Evolutionary conservation across 2,797 vertebrate genomes (phyloP), one percentile per base, ranked within the genome.

Genomic region (Mus minutoides): DNA sequence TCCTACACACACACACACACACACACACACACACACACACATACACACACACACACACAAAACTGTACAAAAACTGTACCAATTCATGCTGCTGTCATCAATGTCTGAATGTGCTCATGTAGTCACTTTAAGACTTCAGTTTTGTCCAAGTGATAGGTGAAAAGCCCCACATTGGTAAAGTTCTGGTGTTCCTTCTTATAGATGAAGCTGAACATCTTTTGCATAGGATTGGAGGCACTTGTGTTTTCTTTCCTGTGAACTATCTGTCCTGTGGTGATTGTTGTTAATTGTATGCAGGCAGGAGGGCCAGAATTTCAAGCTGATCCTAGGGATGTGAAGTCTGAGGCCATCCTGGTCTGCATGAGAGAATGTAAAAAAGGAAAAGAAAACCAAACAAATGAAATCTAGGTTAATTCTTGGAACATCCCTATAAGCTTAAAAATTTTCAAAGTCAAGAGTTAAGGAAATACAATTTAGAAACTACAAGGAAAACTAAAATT

Each of bases 181-280:
- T 75, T 87, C 84, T 77, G 60, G 37, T 79, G 46, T 90, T 97
- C 86, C 69, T 85, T 85, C 43, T 60, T 62, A 34, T 62, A n/a
- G 73, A 1, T 67, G 58, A 91, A 21, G 16, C 34, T 54, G 75
- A 62, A 5, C n/a, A 22, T 54, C 29, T 86, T 87, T 89, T 89
- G 76, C 54, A n/a, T 10, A 31, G 22, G 52, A 26, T 84, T 43
- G 62, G 43, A 93, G 26, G 26, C 19, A 49, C 85, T 94, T 91
- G 31, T 43, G 56, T 92, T 92, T 95, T 56, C 46, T 95, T 92
- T 60, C 76, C 77, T 83, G 37, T 94, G 56, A 84, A 46, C 69
- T 52, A 4, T 84, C 22, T 87, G 54, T 2, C 37, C 24, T 75
- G 37, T 75, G 71, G 37, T 43, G 37, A 37, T 40, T 75, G 26